phyloP scores from a whole-genome alignment of 2,888 invertebrate genomes.

The Deroplatys truncata region DNA sequence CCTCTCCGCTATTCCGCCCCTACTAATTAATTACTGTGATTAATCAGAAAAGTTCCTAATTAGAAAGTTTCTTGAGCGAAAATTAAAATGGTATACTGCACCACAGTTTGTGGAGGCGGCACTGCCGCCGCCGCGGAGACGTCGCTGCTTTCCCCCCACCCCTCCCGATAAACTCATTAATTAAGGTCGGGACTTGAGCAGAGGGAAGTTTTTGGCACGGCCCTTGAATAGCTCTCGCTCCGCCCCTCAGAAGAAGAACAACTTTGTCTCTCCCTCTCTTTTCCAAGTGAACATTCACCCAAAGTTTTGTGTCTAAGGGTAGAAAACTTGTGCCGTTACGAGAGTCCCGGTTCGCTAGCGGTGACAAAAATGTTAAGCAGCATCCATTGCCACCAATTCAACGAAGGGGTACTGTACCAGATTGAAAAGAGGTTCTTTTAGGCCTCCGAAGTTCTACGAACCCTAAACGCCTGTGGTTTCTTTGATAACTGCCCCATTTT shows the following conservation, averaged over 20 bases:
- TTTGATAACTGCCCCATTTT: too few species aligned
- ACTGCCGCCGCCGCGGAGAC: background rate
- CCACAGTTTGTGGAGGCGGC: background rate
- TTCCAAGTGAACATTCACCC: conserved; percentile 25
- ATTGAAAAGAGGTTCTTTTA: too few species aligned
- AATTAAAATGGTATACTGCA: conserved; percentile 47
- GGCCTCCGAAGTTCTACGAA: too few species aligned
- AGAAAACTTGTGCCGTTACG: background rate
- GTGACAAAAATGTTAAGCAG: background rate
- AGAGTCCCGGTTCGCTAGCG: background rate
- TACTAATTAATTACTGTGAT: conserved; percentile 58
- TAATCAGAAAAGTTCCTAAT: conserved; percentile 58
- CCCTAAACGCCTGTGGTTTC: too few species aligned
- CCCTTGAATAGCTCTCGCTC: conserved; percentile 25
- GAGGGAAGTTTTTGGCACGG: conserved; percentile 30
- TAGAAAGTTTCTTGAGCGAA: conserved; percentile 53
- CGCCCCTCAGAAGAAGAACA: conserved; percentile 10
- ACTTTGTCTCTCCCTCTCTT: conserved; percentile 2
- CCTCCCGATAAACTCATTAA: conserved; percentile 41
- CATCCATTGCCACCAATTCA: too few species aligned
- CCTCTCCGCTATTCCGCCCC: conserved; percentile 2
- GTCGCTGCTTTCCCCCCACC: background rate
- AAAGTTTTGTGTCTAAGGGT: conserved; percentile 1
- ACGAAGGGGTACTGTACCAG: too few species aligned
- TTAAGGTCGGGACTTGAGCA: conserved; percentile 38